Base-by-base conservation (phyloP, 2,797 vertebrate species). In the Clarias laeviceps region DNA sequence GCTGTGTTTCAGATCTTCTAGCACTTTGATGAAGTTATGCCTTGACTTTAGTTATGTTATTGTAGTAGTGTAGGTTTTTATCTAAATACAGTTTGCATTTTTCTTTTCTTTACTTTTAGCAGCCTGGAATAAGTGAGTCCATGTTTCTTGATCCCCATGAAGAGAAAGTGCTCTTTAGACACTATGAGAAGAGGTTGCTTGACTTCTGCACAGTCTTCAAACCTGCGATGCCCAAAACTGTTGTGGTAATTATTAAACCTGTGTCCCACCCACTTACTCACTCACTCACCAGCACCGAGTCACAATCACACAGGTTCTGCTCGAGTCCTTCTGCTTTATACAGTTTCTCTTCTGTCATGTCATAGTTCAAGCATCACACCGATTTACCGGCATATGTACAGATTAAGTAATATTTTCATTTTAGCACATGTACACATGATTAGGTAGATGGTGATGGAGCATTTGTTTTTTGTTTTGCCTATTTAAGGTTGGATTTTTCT, bases 161-260 rank as follows among this genome's bases (percentile, higher is more conserved):
- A 91, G 98, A 99, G 89, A 91, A 96, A 82, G 92, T 93, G 0
- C 89, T 99, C 18, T 97, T 97, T 90, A 96, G 96, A 88, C 95
- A 98, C 89, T 99, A 99, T 82, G 98, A 99, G 89, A 98, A 95
- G 90, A 95, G 96, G 81, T 82, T 99, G 87, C 77, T 98, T 87
- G 98, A 99, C 72, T 97, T 99, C 91, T 99, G 97, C 86, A 94
- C 92, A 0, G 93, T 92, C 0, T 99, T 99, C 91, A 99, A 99
- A 50, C 98, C 98, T 0, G 86, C 66, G 0, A 97, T 99, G 98
- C 98, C 98, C 9, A 96, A 96, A 82, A 97, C 98, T 85, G 98
- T 98, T 1, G 96, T 97, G 96, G 98, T 99, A 93, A 77, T 90
- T 89, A 77, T 24, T 22, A 66, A 54, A 17, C 20, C 74, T 68